These are phyloP conservation scores for Aculops lycopersici DNA, from an alignment of 1,140 invertebrate genomes.

Conservation along the genomic window DNA sequence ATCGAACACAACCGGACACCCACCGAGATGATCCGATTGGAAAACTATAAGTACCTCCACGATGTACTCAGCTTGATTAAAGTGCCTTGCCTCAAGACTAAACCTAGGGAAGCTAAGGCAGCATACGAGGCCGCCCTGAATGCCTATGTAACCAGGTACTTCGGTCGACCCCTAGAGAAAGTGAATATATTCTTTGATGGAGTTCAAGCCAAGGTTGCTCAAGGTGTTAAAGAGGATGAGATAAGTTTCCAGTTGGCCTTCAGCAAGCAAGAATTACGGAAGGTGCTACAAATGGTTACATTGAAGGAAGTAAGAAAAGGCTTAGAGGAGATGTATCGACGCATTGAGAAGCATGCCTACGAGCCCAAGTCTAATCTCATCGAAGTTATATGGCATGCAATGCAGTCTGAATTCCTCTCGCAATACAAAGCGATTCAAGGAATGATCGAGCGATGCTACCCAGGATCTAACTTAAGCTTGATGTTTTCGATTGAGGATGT, in stretches of 20 bases:
- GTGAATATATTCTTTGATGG: constrained; percentile 88
- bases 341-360: constrained; percentile 81
- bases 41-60: constrained; percentile 86
- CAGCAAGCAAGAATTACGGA: constrained; percentile 77
- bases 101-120: constrained; percentile 62
- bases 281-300: constrained; percentile 80
- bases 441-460: constrained; percentile 78
- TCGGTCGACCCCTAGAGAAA: constrained; percentile 77
- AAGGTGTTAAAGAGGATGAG: constrained; percentile 81
- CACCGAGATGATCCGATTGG: constrained; percentile 47
- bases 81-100: constrained; percentile 49
- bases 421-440: constrained; percentile 81
- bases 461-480: constrained; percentile 62
- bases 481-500: constrained; percentile 91
- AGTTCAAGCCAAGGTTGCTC: constrained; percentile 52
- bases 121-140: constrained; percentile 49
- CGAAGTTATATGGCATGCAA: constrained; percentile 85
- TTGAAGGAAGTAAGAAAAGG: constrained; percentile 74
- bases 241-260: constrained; percentile 89
- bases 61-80: constrained; percentile 57
- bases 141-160: constrained; percentile 67
- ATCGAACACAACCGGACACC: constrained; percentile 71
- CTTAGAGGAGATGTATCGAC: constrained; percentile 59
- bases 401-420: constrained; percentile 94
- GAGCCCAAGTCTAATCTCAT: constrained; percentile 62